Evolutionary conservation across 1,140 invertebrate species (phyloP).

Genomic region (Ceratosolen solmsi): DNA sequence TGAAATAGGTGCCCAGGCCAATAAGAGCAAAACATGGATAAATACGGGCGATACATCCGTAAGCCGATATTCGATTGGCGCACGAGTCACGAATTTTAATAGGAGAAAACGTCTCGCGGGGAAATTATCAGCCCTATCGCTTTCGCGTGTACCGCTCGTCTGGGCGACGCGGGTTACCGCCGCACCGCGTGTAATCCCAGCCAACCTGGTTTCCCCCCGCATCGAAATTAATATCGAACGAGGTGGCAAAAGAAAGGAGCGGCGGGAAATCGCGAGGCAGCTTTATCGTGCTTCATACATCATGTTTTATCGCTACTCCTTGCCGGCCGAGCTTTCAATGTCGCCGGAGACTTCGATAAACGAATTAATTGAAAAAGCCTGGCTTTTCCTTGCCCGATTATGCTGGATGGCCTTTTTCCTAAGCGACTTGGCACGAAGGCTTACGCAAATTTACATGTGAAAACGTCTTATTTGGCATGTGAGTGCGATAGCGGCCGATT

Average conservation of each 20-base stretch:
- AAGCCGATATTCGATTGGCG: neutral
- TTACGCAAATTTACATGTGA: neutral
- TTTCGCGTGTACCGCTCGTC: neutral
- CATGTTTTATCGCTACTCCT: constrained; percentile 24
- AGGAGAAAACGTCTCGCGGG: neutral
- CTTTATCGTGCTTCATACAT: constrained; percentile 30
- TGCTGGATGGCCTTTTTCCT: neutral
- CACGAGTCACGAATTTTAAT: neutral
- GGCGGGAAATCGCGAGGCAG: neutral
- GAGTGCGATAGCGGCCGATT: neutral
- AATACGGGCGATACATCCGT: neutral
- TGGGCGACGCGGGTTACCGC: neutral
- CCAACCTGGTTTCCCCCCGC: neutral
- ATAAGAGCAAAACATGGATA: neutral
- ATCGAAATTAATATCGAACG: neutral
- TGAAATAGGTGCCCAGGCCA: too few relatives aligned
- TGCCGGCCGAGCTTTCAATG: neutral
- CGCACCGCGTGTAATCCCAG: neutral
- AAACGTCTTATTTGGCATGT: neutral
- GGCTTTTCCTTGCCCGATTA: neutral
- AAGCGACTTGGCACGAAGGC: neutral
- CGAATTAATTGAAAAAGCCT: neutral
- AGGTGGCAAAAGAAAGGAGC: constrained; percentile 1
- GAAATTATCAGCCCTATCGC: neutral
- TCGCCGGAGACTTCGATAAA: neutral